These are phyloP conservation scores for Malacoctenus gilli DNA, from an alignment of 2,797 vertebrate genomes.

Conservation along the genomic window DNA sequence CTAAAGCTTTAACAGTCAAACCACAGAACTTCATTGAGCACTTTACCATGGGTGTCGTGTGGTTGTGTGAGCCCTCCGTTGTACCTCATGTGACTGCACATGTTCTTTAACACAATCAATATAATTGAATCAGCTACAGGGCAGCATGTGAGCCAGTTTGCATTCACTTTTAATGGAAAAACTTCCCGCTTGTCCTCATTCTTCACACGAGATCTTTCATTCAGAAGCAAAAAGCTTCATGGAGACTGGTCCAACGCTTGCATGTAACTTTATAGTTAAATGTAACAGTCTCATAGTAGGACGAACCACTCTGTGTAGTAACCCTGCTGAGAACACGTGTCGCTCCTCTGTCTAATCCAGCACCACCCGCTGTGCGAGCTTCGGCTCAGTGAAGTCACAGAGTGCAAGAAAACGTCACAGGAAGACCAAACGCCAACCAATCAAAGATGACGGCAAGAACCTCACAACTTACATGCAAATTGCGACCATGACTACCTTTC, in stretches of 20 bases:
- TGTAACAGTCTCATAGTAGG: slow-evolving; percentile 3
- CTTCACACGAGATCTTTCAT: neutral
- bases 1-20: too few relatives aligned
- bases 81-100: slow-evolving; percentile 73
- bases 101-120: slow-evolving; percentile 74
- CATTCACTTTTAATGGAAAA: neutral
- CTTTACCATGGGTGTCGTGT: too few relatives aligned
- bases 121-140: slow-evolving; percentile 69
- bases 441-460: slow-evolving; percentile 4
- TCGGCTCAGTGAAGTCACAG: slow-evolving; percentile 13
- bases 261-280: neutral
- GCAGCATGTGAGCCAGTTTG: slow-evolving; percentile 51
- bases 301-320: neutral
- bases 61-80: slow-evolving; percentile 18
- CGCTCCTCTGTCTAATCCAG: slow-evolving; percentile 26
- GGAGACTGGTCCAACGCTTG: neutral
- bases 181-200: too few relatives aligned
- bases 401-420: slow-evolving; percentile 5
- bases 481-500: slow-evolving; percentile 98
- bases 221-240: neutral
- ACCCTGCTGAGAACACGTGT: slow-evolving; percentile 25
- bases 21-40: too few relatives aligned
- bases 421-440: too few relatives aligned
- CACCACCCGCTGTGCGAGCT: slow-evolving; percentile 15
- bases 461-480: slow-evolving; percentile 95